Conservation (phyloP, 1,140 invertebrate genomes). For the Ganaspis sp. region DNA sequence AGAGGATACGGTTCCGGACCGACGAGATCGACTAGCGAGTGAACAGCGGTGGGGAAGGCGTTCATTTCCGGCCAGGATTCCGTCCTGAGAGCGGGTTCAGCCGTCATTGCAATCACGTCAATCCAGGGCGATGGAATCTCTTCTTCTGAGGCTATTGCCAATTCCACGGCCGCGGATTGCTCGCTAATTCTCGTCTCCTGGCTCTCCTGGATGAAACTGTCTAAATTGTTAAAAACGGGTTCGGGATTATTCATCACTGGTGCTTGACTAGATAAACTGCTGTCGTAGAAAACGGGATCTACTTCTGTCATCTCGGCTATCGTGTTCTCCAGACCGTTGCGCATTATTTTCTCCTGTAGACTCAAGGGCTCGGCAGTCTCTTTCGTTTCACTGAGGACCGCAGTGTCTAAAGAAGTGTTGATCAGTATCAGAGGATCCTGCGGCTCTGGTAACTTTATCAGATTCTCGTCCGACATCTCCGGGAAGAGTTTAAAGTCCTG, state of each 20-base stretch:
- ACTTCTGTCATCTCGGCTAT: constrained; percentile 64
- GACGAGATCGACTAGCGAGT: constrained; percentile 77
- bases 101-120: constrained; percentile 79
- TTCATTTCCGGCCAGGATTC: constrained; percentile 76
- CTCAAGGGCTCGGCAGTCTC: constrained; percentile 49
- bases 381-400: background rate
- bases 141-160: constrained; percentile 84
- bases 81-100: constrained; percentile 76
- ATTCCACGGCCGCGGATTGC: constrained; percentile 80
- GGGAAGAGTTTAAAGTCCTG: constrained; percentile 4
- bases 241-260: constrained; percentile 56
- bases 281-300: constrained; percentile 48
- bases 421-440: background rate
- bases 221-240: constrained; percentile 22
- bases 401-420: background rate
- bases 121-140: constrained; percentile 84
- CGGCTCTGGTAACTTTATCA: background rate
- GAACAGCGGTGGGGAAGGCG: constrained; percentile 83
- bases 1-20: constrained; percentile 72
- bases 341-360: constrained; percentile 69
- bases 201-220: constrained; percentile 53
- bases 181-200: constrained; percentile 39
- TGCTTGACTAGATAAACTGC: constrained; percentile 58
- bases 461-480: background rate
- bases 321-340: constrained; percentile 62